Base-by-base conservation (phyloP, 2,888 invertebrate species). In the Protophormia terraenovae region DNA sequence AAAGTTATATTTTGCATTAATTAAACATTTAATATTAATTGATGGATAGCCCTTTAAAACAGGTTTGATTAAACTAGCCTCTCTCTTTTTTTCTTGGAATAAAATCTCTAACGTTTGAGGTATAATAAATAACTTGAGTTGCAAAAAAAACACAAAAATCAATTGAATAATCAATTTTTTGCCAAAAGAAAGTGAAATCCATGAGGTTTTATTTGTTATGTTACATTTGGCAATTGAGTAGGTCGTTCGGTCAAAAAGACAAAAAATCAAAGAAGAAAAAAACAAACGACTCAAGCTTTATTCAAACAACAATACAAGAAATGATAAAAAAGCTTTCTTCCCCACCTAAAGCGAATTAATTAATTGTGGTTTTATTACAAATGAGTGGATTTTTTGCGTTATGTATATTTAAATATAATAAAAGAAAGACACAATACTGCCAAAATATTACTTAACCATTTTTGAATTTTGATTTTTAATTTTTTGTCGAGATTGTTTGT, bases 111-210 rank as follows among this genome's bases (percentile, higher is more conserved):
- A 12, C 35, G 12, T 35, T 35, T 29, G 12, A 12, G 10, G 2
- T 27, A 16, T 24, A n/a, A n/a, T n/a, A 55, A 35, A 7, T 38
- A 19, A 22, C 8, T 41, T 64, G 62, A n/a, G 8, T 60, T 50
- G 12, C 10, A 12, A 66, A 38, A 8, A 12, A 12, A 62, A 38
- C 2, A 38, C n/a, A 8, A 55, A 53, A 41, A 24, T 35, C 29
- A 35, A 55, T 35, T 71, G 24, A 45, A 77, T 76, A 62, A 47
- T 47, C 32, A 27, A 29, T 71, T 73, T 32, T 47, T 80, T 69
- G 24, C 27, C 24, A 35, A 73, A 66, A 53, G 47, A 84, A 80
- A 76, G 84, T 84, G 76, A 84, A 80, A 84, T 84, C 58, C 24
- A 62, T 50, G 53, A 14, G 50, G 6, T 60, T 32, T 67, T 55